Base-by-base conservation (phyloP, 1,140 invertebrate species). In the Bombus waltoni region DNA sequence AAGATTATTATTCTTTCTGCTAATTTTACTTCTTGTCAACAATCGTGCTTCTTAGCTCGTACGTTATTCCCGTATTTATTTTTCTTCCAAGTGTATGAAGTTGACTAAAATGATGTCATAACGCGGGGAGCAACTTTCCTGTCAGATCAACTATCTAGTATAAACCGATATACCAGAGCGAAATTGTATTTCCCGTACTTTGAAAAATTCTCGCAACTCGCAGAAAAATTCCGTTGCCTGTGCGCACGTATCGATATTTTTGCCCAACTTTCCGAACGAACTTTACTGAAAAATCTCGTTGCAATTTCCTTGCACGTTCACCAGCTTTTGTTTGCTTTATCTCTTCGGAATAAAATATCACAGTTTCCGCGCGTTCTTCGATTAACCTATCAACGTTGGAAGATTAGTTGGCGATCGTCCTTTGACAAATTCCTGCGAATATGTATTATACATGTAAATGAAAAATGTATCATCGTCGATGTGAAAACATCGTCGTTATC, bases 1-100 rank as follows among this genome's bases (percentile, higher is more conserved):
- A 10, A 1, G 82, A 79, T 84, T 79, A 79, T 84, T 78, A 78
- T 83, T 68, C 81, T 68, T 77, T 11, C 22, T 32, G n/a, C 74
- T 83, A 83, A 83, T 77, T 84, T 84, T 79, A 71, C 38, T 4
- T 71, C 65, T 70, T 5, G n/a, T 32, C 62, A 57, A 77, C 44
- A 70, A 70, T 77, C 44, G 28, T 38, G n/a, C n/a, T 47, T n/a
- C 32, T n/a, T 15, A 42, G 11, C 25, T n/a, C 44, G 32, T 9
- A 22, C 32, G 59, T 35, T 66, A 40, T 59, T 22, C 25, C 11
- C 15, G 8, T 47, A 82, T 78, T 78, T 70, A 77, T 83, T 68
- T 70, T 11, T 18, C 9, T 28, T 6, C 4, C 11, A 44, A 78
- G 13, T n/a, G 38, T 59, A 70, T 35, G 28, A 68, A 83, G 62